Conservation (phyloP, 1,140 invertebrate genomes). For the Plodia interpunctella region DNA sequence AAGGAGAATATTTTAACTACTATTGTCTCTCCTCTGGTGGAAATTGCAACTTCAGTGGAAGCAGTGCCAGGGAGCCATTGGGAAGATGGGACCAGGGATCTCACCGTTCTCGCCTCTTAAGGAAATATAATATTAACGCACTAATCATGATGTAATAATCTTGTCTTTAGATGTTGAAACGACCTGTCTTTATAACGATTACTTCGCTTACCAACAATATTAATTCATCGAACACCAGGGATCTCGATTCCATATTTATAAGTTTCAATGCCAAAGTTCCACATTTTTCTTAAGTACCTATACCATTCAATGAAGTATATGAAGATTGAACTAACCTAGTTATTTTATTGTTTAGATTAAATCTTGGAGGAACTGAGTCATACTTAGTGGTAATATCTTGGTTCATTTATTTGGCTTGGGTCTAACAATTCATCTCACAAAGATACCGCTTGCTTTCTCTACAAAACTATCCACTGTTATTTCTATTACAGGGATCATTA, state of each 20-base stretch:
- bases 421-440: neutral
- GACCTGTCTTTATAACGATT: slow-evolving; percentile 35
- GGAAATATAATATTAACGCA: slow-evolving; percentile 63
- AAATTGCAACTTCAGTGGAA: no score
- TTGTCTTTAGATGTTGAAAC: slow-evolving; percentile 51
- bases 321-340: no score
- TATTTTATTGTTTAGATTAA: no score
- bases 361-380: no score
- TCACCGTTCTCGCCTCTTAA: slow-evolving; percentile 36
- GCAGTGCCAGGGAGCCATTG: no score
- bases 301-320: no score
- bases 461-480: slow-evolving; percentile 16
- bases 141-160: slow-evolving; percentile 60
- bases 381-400: neutral
- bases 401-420: neutral
- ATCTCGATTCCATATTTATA: slow-evolving; percentile 29
- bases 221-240: slow-evolving; percentile 37
- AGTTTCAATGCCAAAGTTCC: neutral
- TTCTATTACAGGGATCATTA: slow-evolving; percentile 57
- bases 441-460: slow-evolving; percentile 18
- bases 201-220: slow-evolving; percentile 36
- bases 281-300: no score
- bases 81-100: slow-evolving; percentile 4
- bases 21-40: no score
- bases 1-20: no score